Percentiles rank a stretch among this genome's conserved stretches.
Conservation (phyloP, 2,113 vertebrate genomes). For the Cyrtonyx montezumae region DNA sequence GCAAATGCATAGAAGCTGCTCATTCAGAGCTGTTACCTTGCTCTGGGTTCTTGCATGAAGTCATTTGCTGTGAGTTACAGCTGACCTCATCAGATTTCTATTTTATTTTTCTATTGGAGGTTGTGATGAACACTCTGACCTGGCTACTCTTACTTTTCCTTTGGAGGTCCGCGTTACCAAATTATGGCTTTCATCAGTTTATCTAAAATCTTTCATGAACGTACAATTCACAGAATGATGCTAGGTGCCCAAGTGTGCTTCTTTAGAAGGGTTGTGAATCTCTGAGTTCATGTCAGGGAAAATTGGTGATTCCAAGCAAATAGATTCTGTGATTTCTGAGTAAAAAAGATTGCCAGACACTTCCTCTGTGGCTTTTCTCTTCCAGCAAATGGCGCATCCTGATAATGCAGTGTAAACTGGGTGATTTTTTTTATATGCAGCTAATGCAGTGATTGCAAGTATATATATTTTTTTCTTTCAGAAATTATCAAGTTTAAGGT, state of each 20-base stretch:
- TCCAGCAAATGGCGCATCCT: neutral
- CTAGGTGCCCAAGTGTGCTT: neutral
- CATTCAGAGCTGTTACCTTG: neutral
- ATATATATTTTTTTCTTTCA: neutral
- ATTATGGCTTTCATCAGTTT: neutral
- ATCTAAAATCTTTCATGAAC: neutral
- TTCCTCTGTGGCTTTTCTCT: neutral
- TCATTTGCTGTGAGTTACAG: neutral
- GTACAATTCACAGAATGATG: neutral
- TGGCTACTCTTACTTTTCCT: neutral
- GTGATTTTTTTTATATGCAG: neutral
- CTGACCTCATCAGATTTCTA: neutral
- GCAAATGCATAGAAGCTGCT: neutral
- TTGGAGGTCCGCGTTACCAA: neutral
- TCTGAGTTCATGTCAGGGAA: neutral
- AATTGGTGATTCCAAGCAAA: neutral
- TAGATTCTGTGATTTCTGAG: neutral
- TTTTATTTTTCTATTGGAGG: neutral
- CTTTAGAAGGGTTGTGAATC: neutral
- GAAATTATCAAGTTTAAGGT: neutral
- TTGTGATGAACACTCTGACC: neutral
- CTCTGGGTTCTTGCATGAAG: neutral
- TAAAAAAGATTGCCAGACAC: neutral
- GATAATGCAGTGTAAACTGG: neutral
- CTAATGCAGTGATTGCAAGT: neutral